Evolutionary conservation across 2,888 invertebrate genomes (phyloP).

Genomic region (Cephonodes hylas): DNA sequence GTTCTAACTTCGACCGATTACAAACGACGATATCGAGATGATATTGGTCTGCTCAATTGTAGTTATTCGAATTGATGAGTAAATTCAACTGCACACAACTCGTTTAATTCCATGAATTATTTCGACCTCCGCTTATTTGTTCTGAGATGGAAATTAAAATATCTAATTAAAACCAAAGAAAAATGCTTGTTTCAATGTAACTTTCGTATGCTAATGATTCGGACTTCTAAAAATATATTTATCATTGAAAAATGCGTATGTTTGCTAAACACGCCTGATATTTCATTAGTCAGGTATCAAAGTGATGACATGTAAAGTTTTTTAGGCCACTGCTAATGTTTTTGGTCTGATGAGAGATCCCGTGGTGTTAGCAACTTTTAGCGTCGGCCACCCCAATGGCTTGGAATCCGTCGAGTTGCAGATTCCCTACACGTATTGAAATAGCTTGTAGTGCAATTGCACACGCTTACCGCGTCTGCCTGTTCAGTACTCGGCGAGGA

Average conservation of each 20-base stretch:
- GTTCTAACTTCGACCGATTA: neutral
- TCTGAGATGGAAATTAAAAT: neutral
- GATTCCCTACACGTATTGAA: conserved; percentile 73
- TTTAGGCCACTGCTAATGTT: neutral
- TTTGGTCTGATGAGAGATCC: conserved; percentile 35
- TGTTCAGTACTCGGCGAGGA: conserved; percentile 60
- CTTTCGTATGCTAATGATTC: neutral
- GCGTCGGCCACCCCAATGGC: conserved; percentile 41
- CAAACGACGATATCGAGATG: neutral
- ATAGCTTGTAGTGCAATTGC: conserved; percentile 68
- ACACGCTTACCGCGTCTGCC: conserved; percentile 46
- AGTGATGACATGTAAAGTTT: neutral
- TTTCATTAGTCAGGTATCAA: neutral
- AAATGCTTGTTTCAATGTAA: neutral
- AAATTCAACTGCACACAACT: conserved; percentile 2
- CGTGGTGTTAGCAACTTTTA: conserved; percentile 34
- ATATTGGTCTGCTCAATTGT: conserved; percentile 2
- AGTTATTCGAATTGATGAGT: conserved; percentile 8
- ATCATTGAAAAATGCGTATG: no score
- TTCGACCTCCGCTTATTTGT: neutral
- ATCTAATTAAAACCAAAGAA: neutral
- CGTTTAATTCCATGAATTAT: conserved; percentile 1
- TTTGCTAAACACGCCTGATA: neutral
- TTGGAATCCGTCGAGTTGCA: conserved; percentile 65
- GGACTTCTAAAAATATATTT: no score